These are phyloP conservation scores for Felis chaus DNA, from an alignment of 2,113 vertebrate genomes.

Conservation along the genomic window DNA sequence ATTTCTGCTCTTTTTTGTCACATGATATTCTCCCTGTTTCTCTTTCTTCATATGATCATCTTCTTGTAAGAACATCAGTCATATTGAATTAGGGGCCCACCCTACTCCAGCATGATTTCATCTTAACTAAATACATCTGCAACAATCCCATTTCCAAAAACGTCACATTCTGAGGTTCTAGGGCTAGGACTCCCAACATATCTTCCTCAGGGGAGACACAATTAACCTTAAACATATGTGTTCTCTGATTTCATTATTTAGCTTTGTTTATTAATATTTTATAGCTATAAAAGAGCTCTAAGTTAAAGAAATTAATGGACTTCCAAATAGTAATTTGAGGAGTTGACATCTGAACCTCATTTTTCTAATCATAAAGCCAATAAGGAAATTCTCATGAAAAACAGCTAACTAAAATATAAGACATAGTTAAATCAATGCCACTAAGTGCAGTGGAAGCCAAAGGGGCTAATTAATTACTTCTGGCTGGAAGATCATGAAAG, in stretches of 20 bases:
- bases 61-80: background rate
- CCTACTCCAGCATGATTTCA: background rate
- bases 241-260: background rate
- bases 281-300: background rate
- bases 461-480: background rate
- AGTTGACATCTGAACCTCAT: background rate
- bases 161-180: background rate
- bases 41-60: background rate
- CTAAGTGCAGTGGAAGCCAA: background rate
- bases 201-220: background rate
- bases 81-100: background rate
- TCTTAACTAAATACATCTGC: background rate
- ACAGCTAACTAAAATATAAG: background rate
- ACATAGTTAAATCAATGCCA: background rate
- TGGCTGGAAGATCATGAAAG: background rate
- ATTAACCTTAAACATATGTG: background rate
- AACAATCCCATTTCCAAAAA: background rate
- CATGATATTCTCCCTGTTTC: background rate
- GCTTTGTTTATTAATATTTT: constrained; percentile 2
- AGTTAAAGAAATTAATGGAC: background rate
- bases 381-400: constrained; percentile 2
- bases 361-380: background rate
- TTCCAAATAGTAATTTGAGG: background rate
- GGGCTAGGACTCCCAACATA: background rate
- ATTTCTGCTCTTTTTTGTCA: background rate